Percentiles rank a stretch among this genome's conserved stretches.
Conservation (phyloP, 2,113 vertebrate species). For the Scophthalmus maximus region DNA sequence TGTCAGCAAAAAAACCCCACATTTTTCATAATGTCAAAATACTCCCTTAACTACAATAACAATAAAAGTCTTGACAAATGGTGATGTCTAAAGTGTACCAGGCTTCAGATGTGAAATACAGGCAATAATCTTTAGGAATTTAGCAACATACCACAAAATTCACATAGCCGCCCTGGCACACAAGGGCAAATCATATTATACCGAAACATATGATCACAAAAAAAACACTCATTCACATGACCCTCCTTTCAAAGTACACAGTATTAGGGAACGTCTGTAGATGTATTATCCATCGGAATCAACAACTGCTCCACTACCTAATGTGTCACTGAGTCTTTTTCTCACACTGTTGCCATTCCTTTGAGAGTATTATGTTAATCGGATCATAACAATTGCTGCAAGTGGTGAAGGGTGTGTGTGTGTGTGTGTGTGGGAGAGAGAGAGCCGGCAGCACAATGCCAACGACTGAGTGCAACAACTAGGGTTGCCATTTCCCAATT, state of each 20-base stretch:
- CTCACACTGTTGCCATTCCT: conserved; percentile 8
- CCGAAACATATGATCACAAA: conserved; percentile 28
- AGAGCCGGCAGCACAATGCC: conserved; percentile 4
- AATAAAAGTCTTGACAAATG: background rate
- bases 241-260: background rate
- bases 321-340: conserved; percentile 12
- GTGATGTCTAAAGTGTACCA: background rate
- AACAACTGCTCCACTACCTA: conserved; percentile 5
- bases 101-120: background rate
- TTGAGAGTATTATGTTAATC: conserved; percentile 44
- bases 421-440: background rate
- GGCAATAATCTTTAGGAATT: conserved; percentile 5
- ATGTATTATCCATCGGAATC: conserved; percentile 7
- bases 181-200: conserved; percentile 1
- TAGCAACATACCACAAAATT: background rate
- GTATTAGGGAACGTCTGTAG: background rate
- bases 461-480: no score
- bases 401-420: background rate
- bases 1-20: no score
- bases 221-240: conserved; percentile 12
- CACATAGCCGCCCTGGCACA: background rate
- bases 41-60: no score
- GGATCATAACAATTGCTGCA: conserved; percentile 33
- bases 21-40: no score
- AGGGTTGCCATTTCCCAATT: background rate